Evolutionary conservation across 2,888 invertebrate genomes (phyloP), one percentile per base, ranked within the genome.

Genomic region (Scaptodrosophila latifasciaeformis): DNA sequence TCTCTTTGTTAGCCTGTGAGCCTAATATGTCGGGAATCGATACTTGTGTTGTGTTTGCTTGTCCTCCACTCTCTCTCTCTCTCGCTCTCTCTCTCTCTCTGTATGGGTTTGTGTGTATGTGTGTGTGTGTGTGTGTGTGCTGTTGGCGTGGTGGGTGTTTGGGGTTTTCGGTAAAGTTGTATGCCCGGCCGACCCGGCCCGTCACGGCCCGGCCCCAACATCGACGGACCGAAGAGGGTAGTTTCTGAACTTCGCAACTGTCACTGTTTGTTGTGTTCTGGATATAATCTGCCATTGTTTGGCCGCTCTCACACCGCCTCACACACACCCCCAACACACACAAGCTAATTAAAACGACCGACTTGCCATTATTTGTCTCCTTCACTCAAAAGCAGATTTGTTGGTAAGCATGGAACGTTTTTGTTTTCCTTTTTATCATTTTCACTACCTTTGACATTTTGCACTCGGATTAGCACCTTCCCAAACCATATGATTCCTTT

Each of bases 381-480:
- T n/a, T n/a, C n/a, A n/a, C n/a, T n/a, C n/a, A n/a, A n/a, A n/a
- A n/a, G n/a, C n/a, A n/a, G n/a, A n/a, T n/a, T n/a, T n/a, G n/a
- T n/a, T n/a, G n/a, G n/a, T n/a, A n/a, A n/a, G 47, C 27, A 27
- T 51, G 42, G n/a, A 17, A 18, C 37, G 50, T 49, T 47, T 64
- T 64, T 57, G 58, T 62, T 58, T 51, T 65, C 58, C 62, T 60
- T 59, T 74, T 64, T 74, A 58, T 62, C 67, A 74, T 67, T 77
- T 67, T 40, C n/a, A n/a, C n/a, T n/a, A n/a, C n/a, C n/a, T n/a
- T n/a, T n/a, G n/a, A n/a, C n/a, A n/a, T n/a, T n/a, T n/a, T n/a
- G n/a, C n/a, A n/a, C n/a, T n/a, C n/a, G n/a, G n/a, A n/a, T n/a
- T n/a, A n/a, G n/a, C n/a, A n/a, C n/a, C n/a, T n/a, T n/a, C n/a